Conservation (phyloP, 2,888 invertebrate genomes). For the Agrotis puta region DNA sequence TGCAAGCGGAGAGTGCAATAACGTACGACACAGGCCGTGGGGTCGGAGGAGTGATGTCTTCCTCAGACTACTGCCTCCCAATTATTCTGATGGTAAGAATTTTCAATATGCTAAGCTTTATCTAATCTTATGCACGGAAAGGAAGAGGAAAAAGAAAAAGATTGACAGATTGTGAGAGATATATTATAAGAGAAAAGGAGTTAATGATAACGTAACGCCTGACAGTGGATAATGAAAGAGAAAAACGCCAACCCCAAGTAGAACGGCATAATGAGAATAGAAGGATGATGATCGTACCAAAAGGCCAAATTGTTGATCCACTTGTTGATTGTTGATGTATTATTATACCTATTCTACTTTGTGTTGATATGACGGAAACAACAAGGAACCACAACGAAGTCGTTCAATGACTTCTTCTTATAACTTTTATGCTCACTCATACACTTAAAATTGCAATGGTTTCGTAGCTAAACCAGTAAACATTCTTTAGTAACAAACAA, state of each 20-base stretch:
- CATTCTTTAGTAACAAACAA: not conserved
- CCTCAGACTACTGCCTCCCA: constrained; percentile 93
- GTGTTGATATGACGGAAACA: no score
- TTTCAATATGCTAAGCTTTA: not conserved
- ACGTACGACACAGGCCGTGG: constrained; percentile 96
- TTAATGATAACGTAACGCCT: no score
- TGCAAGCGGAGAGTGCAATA: constrained; percentile 96
- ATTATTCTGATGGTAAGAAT: constrained; percentile 94
- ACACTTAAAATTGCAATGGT: not conserved
- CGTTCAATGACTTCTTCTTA: not conserved
- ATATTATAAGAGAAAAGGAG: no score
- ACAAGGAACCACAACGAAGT: not conserved
- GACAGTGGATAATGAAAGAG: no score
- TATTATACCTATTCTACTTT: not conserved
- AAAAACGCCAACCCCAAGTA: no score
- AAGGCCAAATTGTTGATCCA: not conserved
- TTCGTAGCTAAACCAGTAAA: not conserved
- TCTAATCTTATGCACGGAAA: not conserved
- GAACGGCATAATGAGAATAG: no score
- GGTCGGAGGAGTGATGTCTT: constrained; percentile 95
- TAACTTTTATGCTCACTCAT: not conserved
- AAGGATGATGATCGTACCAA: no score
- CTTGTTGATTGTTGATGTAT: no score
- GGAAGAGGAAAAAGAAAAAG: no score
- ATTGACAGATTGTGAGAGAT: not conserved